Evolutionary conservation across 2,113 vertebrate species (phyloP), one percentile per base, ranked within the genome.

Genomic region (Galemys pyrenaicus): DNA sequence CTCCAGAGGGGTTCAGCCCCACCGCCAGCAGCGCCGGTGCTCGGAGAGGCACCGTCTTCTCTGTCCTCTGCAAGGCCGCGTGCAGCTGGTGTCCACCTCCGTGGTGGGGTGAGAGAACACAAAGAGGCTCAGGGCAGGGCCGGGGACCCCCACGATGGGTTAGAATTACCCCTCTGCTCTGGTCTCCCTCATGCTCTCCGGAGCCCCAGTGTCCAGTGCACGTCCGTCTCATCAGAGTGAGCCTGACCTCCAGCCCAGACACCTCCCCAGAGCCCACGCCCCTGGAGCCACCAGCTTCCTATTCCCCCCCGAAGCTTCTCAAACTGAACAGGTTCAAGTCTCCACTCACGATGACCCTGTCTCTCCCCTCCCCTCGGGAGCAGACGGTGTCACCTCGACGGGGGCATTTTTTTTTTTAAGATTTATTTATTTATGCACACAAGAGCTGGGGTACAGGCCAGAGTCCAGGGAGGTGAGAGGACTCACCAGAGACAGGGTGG

Each of bases 341-440:
- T 56, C 19, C 30, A 44, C 17, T 1, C 24, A 28, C 1, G 87
- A n/a, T 2, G 54, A 56, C 19, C 41, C 37, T 22, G 19, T 19
- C 5, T 78, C 51, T 26, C n/a, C 35, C 60, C 46, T 3, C 1
- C 15, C 30, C 2, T 51, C 20, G 54, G 20, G 20, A 22, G 17
- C 54, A n/a, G 39, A 51, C 0, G 2, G 56, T 37, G 56, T 73
- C 28, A 5, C 4, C 17, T 1, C 5, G n/a, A 12, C 20, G 1
- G 22, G 15, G 51, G 19, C 70, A 51, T 65, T 30, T 30, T n/a
- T n/a, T n/a, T n/a, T n/a, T n/a, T n/a, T n/a, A n/a, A n/a, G n/a
- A n/a, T n/a, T n/a, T n/a, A n/a, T n/a, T n/a, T n/a, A n/a, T n/a
- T n/a, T n/a, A n/a, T n/a, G n/a, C n/a, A n/a, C n/a, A n/a, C n/a